A percentile compares a stretch with the other conserved stretches of the same genome.
phyloP scores from a whole-genome alignment of 2,888 invertebrate species.

The Drosophila buzzatii region DNA sequence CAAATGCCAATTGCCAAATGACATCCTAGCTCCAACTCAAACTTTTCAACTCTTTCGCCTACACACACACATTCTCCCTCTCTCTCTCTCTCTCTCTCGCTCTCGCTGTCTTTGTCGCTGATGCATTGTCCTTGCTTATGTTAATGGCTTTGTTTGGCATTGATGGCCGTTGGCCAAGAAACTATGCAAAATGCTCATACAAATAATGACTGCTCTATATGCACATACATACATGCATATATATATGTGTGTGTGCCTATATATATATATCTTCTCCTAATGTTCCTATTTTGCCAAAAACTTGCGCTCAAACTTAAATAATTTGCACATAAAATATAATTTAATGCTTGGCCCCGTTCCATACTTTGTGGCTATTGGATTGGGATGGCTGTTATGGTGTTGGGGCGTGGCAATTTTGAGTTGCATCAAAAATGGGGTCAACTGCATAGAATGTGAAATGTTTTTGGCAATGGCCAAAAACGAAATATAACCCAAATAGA shows the following conservation, averaged over 20 bases:
- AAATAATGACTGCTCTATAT: slow-evolving; percentile 55
- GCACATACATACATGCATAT: not conserved
- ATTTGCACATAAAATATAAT: slow-evolving; percentile 78
- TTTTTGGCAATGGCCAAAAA: slow-evolving; percentile 53
- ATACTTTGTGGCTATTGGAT: not conserved
- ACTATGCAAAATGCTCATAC: slow-evolving; percentile 32
- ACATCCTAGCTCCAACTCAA: slow-evolving; percentile 25
- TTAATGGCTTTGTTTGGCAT: slow-evolving; percentile 76
- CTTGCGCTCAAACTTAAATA: slow-evolving; percentile 70
- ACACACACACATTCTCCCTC: not conserved
- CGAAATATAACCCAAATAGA: not conserved
- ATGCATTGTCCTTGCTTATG: slow-evolving; percentile 50
- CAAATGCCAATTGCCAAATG: slow-evolving; percentile 67
- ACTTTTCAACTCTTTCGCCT: slow-evolving; percentile 5
- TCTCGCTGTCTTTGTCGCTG: slow-evolving; percentile 2
- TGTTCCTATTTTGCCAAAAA: slow-evolving; percentile 73
- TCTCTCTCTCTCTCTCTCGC: not conserved
- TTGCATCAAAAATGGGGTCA: slow-evolving; percentile 53
- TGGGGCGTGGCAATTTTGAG: not conserved
- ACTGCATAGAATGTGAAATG: slow-evolving; percentile 53
- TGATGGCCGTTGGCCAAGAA: slow-evolving; percentile 70
- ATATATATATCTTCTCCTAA: slow-evolving; percentile 44
- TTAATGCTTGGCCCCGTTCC: slow-evolving; percentile 55
- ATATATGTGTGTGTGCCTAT: not conserved
- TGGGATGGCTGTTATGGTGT: not conserved